Evolutionary conservation across 2,797 vertebrate genomes (phyloP), one percentile per base, ranked within the genome.

Genomic region (Acestrorhynchus altus): DNA sequence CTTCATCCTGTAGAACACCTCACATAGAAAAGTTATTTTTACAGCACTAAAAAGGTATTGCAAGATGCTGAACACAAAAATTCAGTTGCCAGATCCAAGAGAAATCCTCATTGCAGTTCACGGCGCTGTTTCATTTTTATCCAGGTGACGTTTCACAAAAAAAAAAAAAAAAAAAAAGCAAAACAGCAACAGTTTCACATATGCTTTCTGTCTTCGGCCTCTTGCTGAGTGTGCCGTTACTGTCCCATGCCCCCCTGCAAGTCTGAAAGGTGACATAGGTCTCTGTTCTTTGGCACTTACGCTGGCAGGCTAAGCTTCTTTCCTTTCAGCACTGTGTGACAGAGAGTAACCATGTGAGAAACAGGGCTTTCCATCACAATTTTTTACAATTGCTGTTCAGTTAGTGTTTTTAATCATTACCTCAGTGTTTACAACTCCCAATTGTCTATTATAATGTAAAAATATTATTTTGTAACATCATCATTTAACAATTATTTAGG

Each of bases 231-330:
- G 92, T 92, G 80, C 93, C 82, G 88, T 93, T 93, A 91, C 85
- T 83, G 92, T 92, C 86, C 89, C 92, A 92, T 95, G 94, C 92
- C 89, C 79, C 79, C 88, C 89, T 90, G 93, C 90, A 92, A 91
- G 95, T 95, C 94, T 89, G 91, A 91, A 92, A 93, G 92, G 94
- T 95, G 95, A 93, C 81, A 92, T 91, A 63, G 66, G 63, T 84
- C 72, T 85, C 84, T 80, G 88, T 0, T 82, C 86, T 92, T 92
- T 90, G 89, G 88, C 90, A 93, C 93, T 96, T 98, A 99, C 0
- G 97, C 98, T 84, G 97, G 98, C 91, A 99, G 96, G 92, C 98
- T 99, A 89, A 99, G 94, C 91, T 99, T 99, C 96, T 99, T 99
- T 91, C 98, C 98, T 93, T 99, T 98, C 92, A 99, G 94, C 83